These are phyloP conservation scores for Biston stratarius DNA, from an alignment of 2,888 invertebrate genomes.

Conservation along the genomic window DNA sequence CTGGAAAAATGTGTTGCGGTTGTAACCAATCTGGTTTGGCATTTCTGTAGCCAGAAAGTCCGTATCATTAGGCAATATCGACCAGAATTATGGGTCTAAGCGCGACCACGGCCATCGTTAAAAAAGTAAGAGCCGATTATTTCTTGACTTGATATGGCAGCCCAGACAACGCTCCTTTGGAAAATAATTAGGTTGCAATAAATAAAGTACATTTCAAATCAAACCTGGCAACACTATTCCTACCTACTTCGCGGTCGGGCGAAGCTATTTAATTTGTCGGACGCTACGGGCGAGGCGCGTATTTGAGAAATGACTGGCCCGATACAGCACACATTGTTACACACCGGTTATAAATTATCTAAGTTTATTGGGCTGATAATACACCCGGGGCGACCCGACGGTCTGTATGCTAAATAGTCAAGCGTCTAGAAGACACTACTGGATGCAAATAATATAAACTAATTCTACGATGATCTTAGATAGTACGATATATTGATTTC, in stretches of 20 bases:
- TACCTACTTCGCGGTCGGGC: conserved; percentile 13
- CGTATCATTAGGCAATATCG: no score
- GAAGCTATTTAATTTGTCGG: conserved; percentile 64
- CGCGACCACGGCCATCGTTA: no score
- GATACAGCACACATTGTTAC: conserved; percentile 79
- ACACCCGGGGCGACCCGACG: conserved; percentile 58
- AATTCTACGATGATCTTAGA: not conserved
- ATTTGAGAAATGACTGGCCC: conserved; percentile 78
- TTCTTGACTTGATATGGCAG: no score
- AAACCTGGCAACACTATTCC: conserved; percentile 24
- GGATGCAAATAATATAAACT: conserved; percentile 4
- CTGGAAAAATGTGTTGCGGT: conserved; percentile 46
- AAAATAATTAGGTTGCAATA: no score
- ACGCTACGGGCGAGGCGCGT: conserved; percentile 70
- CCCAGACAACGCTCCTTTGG: no score
- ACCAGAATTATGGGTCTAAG: no score
- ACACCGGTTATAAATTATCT: conserved; percentile 73
- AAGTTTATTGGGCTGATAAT: conserved; percentile 70
- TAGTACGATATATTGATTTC: not conserved
- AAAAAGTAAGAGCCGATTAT: no score
- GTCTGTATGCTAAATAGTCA: conserved; percentile 54
- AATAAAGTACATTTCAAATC: no score
- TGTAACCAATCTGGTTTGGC: conserved; percentile 46
- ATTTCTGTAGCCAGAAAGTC: conserved; percentile 40
- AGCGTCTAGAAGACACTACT: conserved; percentile 6